Percentiles rank a stretch among this genome's conserved stretches.
Evolutionary conservation across 23 tunicate species (phyloP).

Genomic region (Ciona savignyi): DNA sequence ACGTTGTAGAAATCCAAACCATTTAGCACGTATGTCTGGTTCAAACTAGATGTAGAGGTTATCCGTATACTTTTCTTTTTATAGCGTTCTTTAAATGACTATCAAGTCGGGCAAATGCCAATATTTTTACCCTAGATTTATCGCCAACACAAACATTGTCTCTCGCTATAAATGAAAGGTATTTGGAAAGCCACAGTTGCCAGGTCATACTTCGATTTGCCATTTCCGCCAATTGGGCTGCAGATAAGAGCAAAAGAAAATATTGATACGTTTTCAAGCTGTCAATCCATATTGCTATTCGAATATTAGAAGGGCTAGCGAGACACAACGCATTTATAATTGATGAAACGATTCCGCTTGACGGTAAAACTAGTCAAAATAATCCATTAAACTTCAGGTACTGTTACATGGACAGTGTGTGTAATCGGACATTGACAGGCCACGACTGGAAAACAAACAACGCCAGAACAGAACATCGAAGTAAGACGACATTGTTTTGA

Average conservation of each 20-base stretch:
- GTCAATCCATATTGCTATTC: neutral
- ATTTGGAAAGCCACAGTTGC: neutral
- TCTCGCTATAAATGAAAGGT: neutral
- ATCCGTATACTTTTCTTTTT: too few relatives aligned
- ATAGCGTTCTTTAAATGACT: too few relatives aligned
- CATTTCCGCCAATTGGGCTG: neutral
- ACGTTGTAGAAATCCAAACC: too few relatives aligned
- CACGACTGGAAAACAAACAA: neutral
- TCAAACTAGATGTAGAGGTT: too few relatives aligned
- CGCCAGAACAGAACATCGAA: neutral
- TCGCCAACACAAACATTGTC: neutral
- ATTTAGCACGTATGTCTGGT: too few relatives aligned
- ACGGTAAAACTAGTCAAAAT: neutral
- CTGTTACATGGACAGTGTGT: neutral
- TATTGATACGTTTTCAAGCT: slow-evolving; percentile 1
- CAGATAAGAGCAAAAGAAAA: neutral
- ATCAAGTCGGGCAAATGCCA: too few relatives aligned
- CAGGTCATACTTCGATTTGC: neutral
- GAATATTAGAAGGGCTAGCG: neutral
- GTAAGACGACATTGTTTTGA: neutral
- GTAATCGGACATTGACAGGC: neutral
- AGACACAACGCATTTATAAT: neutral
- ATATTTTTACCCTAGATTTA: neutral
- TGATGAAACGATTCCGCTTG: neutral
- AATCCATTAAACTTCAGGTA: slow-evolving; percentile 1